Evolutionary conservation across 1,140 invertebrate species (phyloP), one percentile per base, ranked within the genome.

Genomic region (Heliconius eleuchia): DNA sequence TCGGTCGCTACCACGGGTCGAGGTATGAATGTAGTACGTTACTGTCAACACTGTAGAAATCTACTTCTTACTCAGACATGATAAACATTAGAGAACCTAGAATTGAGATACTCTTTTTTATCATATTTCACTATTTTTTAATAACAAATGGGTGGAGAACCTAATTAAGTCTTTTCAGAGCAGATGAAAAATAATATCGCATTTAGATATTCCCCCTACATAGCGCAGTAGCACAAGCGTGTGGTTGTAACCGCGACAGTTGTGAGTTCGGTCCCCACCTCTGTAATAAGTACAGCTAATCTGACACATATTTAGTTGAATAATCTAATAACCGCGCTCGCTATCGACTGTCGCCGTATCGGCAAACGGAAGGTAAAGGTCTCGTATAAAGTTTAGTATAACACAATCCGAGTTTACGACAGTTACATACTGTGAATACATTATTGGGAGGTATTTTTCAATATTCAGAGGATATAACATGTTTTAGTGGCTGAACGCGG

Each of bases 381-480:
- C 13, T 19, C 46, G 19, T 60, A 66, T 39, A 75, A 23, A 76
- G 37, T 74, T 74, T 39, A 74, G 39, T 66, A 70, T 70, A 57
- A 66, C 42, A 76, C 55, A 76, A 76, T 76, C 34, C 60, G 13
- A 66, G 74, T 76, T 76, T 76, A 66, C 57, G 74, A 52, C 46
- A 50, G 57, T 39, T 37, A 42, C 37, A 76, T 60, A 46, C 55
- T 52, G 74, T 57, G 37, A 37, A 66, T 76, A 76, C 57, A 76
- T 76, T 66, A 76, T 60, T 46, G 50, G 27, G 27, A 34, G 70
- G 74, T 66, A 76, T 76, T 76, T 76, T 76, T 76, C 74, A 76
- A 76, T 76, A 76, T 70, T 66, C 74, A 27, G 55, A 66, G 74
- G 74, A 70, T 76, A 76, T 76, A 76, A 76, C 39, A 76, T 66